phyloP scores from a whole-genome alignment of 1,140 invertebrate genomes.

The Lanistes nyassanus region DNA sequence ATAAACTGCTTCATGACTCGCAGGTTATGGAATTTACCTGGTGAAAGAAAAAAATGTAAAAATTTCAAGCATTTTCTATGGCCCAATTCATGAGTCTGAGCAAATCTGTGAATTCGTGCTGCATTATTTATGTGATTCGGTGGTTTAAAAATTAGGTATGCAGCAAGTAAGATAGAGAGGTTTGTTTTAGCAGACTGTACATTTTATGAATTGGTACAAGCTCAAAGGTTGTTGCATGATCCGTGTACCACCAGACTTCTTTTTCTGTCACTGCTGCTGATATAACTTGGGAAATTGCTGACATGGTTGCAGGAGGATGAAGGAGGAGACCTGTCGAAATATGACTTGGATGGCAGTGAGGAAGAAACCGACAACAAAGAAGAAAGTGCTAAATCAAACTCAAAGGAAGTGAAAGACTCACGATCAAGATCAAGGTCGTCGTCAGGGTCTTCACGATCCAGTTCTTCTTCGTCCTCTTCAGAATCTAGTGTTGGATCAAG shows the following conservation, averaged over 20 bases:
- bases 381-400: conserved; percentile 6
- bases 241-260: no score
- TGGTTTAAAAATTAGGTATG: not conserved
- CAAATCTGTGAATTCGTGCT: no score
- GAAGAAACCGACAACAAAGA: conserved; percentile 34
- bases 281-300: not conserved
- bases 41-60: no score
- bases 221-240: not conserved
- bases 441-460: conserved; percentile 45
- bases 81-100: no score
- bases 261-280: not conserved
- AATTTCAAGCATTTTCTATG: no score
- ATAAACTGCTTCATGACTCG: no score
- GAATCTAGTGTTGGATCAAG: conserved; percentile 34
- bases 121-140: no score
- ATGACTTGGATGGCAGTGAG: conserved; percentile 77
- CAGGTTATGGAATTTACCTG: no score
- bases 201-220: not conserved
- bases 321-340: conserved; percentile 79
- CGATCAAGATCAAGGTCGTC: conserved; percentile 48
- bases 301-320: conserved; percentile 43
- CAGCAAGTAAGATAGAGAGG: not conserved
- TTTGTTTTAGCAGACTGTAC: not conserved
- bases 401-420: conserved; percentile 22
- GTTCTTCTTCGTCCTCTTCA: conserved; percentile 41